Evolutionary conservation across 2,113 vertebrate species (phyloP).

Genomic region (Strigops habroptila): DNA sequence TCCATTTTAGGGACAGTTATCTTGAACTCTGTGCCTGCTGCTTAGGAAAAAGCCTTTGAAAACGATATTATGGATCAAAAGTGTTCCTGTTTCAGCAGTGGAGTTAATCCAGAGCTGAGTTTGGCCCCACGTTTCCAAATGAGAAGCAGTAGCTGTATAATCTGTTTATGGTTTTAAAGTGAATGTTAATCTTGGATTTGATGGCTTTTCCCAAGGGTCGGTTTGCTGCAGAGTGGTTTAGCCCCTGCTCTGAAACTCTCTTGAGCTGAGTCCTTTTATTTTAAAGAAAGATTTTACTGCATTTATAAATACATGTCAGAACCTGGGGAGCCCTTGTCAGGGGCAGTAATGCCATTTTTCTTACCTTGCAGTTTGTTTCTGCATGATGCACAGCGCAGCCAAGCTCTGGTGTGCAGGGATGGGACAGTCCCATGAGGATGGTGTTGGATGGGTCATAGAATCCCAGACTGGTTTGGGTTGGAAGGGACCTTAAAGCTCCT

Average conservation of each 20-base stretch:
- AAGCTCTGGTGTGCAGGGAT: fast-evolving
- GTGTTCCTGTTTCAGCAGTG: conserved; percentile 12
- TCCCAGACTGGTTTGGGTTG: background rate
- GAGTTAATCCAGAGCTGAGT: conserved; percentile 55
- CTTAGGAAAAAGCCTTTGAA: conserved; percentile 36
- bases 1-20: conserved; percentile 21
- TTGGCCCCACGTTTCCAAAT: conserved; percentile 38
- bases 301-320: background rate
- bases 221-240: background rate
- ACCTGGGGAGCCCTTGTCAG: background rate
- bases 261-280: background rate
- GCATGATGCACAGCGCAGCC: background rate
- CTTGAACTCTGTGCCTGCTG: background rate
- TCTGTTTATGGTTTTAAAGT: conserved; percentile 64
- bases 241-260: background rate
- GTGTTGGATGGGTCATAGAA: background rate
- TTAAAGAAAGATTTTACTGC: background rate
- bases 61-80: conserved; percentile 48
- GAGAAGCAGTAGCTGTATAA: conserved; percentile 47
- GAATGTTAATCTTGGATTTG: conserved; percentile 59
- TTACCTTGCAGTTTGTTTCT: background rate
- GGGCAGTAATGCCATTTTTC: background rate
- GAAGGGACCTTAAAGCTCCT: background rate
- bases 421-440: fast-evolving
- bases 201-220: conserved; percentile 32